Evolutionary conservation across 30 jellyfish, hydroid and myxozoan genomes (phyloP).

Genomic region (Nemopilema nomurai): DNA sequence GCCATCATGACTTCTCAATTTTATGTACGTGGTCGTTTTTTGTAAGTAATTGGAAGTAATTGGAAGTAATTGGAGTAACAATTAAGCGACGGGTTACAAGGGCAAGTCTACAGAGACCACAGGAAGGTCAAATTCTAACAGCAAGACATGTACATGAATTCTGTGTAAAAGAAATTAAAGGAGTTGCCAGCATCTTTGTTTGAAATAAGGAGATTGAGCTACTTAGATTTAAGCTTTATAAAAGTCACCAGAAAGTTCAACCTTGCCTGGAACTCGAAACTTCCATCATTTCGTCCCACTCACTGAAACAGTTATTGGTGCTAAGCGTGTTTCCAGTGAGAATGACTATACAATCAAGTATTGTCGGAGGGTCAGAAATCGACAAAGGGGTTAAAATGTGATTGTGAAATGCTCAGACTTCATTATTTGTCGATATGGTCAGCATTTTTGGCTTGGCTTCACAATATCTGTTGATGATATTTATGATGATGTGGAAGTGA

Average conservation of each 20-base stretch:
- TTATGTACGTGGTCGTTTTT: background rate
- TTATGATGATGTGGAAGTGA: constrained; percentile 18
- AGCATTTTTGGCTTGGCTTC: constrained; percentile 30
- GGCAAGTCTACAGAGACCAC: constrained; percentile 27
- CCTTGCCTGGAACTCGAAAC: constrained; percentile 72
- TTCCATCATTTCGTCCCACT: constrained; percentile 60
- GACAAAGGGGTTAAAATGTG: background rate
- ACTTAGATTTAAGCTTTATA: constrained; percentile 20
- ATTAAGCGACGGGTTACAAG: constrained; percentile 10
- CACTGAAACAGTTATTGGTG: constrained; percentile 25
- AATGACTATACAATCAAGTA: background rate
- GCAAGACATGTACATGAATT: background rate
- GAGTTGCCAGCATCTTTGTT: constrained; percentile 1
- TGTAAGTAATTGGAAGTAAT: background rate
- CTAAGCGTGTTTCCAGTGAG: background rate
- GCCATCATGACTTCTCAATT: background rate
- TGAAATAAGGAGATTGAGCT: background rate
- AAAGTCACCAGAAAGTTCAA: constrained; percentile 29
- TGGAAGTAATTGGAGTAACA: constrained; percentile 5
- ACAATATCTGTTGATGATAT: background rate
- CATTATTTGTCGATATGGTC: constrained; percentile 33
- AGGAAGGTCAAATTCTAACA: background rate
- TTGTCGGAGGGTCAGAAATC: background rate
- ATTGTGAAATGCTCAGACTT: background rate
- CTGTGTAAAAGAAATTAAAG: background rate